Evolutionary conservation across 2,888 invertebrate species (phyloP).

Genomic region (Idaea aversata): DNA sequence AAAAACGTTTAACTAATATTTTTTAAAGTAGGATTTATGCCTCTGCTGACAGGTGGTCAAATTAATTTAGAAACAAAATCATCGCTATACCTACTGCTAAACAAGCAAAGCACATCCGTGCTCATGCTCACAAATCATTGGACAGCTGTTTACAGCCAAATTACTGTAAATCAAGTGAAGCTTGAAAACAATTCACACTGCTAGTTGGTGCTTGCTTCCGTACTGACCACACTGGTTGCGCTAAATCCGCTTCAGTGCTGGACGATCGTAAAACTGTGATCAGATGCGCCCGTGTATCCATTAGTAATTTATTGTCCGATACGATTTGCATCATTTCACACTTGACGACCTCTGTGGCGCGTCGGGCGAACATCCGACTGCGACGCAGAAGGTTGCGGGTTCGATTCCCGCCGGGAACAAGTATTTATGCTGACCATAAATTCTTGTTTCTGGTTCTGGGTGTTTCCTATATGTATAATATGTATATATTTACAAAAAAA

Average conservation of each 20-base stretch:
- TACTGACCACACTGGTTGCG: slow-evolving; percentile 20
- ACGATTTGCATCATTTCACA: slow-evolving; percentile 15
- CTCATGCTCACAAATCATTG: neutral
- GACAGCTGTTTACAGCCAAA: neutral
- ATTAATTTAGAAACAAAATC: neutral
- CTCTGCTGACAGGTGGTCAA: neutral
- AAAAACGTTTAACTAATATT: no score
- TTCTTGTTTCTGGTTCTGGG: no score
- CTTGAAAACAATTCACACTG: neutral
- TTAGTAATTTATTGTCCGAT: slow-evolving; percentile 28
- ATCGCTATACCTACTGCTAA: neutral
- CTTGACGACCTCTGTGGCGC: no score
- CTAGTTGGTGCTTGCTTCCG: slow-evolving; percentile 1
- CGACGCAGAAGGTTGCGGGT: no score
- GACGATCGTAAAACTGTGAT: slow-evolving; percentile 26
- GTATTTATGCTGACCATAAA: no score
- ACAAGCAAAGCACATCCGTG: neutral
- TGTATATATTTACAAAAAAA: no score
- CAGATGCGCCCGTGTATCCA: slow-evolving; percentile 23
- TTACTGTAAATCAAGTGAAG: slow-evolving; percentile 3
- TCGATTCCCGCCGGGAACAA: no score
- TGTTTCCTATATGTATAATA: no score
- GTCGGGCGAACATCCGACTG: no score
- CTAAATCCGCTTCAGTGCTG: slow-evolving; percentile 21
- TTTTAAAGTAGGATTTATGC: neutral